Evolutionary conservation across 2,797 vertebrate species (phyloP).

Genomic region (Chrosomus eos): DNA sequence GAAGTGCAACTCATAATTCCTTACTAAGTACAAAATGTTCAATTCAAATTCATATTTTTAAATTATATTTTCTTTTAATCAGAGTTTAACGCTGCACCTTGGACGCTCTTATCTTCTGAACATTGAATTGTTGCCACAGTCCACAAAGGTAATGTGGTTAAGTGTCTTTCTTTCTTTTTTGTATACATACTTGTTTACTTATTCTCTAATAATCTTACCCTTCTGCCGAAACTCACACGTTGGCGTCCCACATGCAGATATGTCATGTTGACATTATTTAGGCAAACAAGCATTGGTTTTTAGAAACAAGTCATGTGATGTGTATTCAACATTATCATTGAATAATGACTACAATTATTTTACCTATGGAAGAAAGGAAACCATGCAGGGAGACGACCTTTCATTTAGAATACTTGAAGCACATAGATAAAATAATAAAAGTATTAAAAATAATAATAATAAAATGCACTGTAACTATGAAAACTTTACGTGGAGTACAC

Average conservation of each 20-base stretch:
- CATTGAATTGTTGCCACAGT: neutral
- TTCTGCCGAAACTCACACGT: neutral
- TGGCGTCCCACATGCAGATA: neutral
- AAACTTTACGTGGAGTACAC: neutral
- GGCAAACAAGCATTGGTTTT: neutral
- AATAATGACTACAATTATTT: neutral
- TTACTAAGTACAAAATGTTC: neutral
- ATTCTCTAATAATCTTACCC: neutral
- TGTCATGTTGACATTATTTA: neutral
- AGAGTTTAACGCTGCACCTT: conserved; percentile 37
- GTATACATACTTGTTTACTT: neutral
- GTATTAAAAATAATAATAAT: neutral
- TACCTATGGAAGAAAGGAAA: neutral
- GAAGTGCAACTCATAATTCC: neutral
- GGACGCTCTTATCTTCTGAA: conserved; percentile 1
- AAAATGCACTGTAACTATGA: no score
- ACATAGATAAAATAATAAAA: neutral
- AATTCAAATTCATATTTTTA: neutral
- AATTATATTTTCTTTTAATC: neutral
- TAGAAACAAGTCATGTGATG: neutral
- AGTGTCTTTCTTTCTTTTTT: neutral
- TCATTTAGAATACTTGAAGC: neutral
- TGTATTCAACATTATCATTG: neutral
- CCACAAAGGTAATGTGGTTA: neutral
- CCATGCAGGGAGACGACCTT: neutral